A percentile compares a stretch with the other conserved stretches of the same genome.
These are phyloP conservation scores for Drosophila yakuba DNA, from an alignment of 1,140 invertebrate genomes.

Conservation along the genomic window DNA sequence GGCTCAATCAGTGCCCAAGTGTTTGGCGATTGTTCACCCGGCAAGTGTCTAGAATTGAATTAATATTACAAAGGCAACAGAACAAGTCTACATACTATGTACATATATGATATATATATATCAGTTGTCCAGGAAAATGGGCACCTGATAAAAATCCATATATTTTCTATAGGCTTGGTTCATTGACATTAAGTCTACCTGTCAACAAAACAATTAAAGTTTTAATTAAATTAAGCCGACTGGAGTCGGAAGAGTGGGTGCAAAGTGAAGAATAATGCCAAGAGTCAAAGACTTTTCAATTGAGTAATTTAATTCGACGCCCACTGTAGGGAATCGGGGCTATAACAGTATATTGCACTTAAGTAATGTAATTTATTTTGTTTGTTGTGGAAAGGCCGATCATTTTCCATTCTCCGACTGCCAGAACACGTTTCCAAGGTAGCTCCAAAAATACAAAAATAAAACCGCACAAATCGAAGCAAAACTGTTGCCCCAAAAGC, in stretches of 20 bases:
- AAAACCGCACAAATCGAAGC: slow-evolving; percentile 39
- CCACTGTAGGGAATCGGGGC: slow-evolving; percentile 16
- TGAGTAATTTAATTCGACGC: slow-evolving; percentile 24
- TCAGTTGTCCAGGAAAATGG: neutral
- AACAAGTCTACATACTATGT: neutral
- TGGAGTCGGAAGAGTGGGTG: neutral
- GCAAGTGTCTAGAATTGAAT: slow-evolving; percentile 69
- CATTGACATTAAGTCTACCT: slow-evolving; percentile 42
- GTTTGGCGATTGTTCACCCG: slow-evolving; percentile 53
- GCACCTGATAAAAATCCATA: slow-evolving; percentile 5
- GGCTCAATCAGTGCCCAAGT: slow-evolving; percentile 70
- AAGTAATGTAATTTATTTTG: slow-evolving; percentile 11
- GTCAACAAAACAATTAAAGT: slow-evolving; percentile 68
- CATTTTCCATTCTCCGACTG: slow-evolving; percentile 35
- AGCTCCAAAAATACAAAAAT: slow-evolving; percentile 24
- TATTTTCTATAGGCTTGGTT: slow-evolving; percentile 15
- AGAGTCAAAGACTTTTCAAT: slow-evolving; percentile 15
- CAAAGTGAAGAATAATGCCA: neutral
- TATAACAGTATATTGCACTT: slow-evolving; percentile 3
- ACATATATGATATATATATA: neutral
- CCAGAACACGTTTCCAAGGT: slow-evolving; percentile 43
- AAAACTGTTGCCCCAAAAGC: slow-evolving; percentile 33
- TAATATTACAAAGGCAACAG: slow-evolving; percentile 56
- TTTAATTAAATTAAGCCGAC: slow-evolving; percentile 58
- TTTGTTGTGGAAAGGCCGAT: slow-evolving; percentile 12